These are phyloP conservation scores for Macrophya annulata DNA, from an alignment of 2,888 invertebrate genomes.

Conservation along the genomic window DNA sequence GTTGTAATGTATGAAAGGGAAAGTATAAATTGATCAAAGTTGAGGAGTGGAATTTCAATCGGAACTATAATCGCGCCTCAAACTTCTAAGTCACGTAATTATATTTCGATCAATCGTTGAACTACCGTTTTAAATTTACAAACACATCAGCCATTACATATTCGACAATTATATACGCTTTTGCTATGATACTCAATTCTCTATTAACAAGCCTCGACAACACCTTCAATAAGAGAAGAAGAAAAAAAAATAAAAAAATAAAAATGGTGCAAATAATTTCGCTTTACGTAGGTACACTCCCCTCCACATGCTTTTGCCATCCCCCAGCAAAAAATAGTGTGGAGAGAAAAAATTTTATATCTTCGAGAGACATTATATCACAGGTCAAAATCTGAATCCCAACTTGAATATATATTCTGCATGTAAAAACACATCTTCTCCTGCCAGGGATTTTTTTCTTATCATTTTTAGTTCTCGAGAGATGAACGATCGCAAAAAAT, in stretches of 20 bases:
- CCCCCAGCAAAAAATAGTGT: too few species aligned
- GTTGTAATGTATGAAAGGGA: slow-evolving; percentile 48
- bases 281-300: too few species aligned
- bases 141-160: slow-evolving; percentile 13
- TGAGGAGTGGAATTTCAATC: slow-evolving; percentile 50
- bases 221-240: not conserved
- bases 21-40: slow-evolving; percentile 52
- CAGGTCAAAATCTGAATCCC: too few species aligned
- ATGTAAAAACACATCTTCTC: too few species aligned
- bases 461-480: too few species aligned
- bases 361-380: too few species aligned
- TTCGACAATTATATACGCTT: not conserved
- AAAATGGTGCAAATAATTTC: not conserved
- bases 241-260: not conserved
- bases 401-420: too few species aligned
- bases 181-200: not conserved
- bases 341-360: too few species aligned
- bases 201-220: not conserved
- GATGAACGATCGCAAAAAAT: too few species aligned
- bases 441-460: too few species aligned
- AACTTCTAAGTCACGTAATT: slow-evolving; percentile 54
- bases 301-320: too few species aligned
- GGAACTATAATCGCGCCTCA: slow-evolving; percentile 34
- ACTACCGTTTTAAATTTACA: slow-evolving; percentile 12
- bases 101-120: slow-evolving; percentile 47